Base-by-base conservation (phyloP, 1,140 invertebrate species). In the Drosophila serrata region DNA sequence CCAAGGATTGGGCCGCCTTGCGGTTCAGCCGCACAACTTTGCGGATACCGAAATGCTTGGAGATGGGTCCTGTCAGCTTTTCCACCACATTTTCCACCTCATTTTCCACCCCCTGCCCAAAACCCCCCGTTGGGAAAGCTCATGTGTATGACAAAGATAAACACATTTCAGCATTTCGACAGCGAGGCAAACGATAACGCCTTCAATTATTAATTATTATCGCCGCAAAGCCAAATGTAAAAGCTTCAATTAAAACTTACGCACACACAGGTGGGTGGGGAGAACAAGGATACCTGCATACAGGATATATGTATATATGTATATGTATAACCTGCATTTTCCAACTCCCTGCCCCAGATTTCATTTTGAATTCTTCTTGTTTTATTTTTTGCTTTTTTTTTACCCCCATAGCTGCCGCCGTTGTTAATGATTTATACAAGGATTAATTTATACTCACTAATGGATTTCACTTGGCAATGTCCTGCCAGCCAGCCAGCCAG, bases 391-490 rank as follows among this genome's bases (percentile, higher is more conserved):
- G 27, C 3, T 12, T 57, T 64, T 42, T 37, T 35, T 61, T 48
- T 57, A 31, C 45, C 40, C 40, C 61, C 22, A 7, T 9, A 3
- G 11, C 11, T 7, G 22, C 33, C 11, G 27, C 27, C 59, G 55
- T 70, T 84, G 74, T 81, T 75, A 90, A 90, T 90, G 78, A 81
- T 81, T 88, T 79, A 90, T 85, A 81, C 81, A 90, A 72, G 85
- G 81, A 82, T 90, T 85, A 81, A 88, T 85, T 90, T 85, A 90
- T 88, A 90, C 81, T 90, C 86, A 88, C 85, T 85, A 88, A 88
- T 88, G 85, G 85, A 90, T 90, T 88, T 81, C 77, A 59, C 64
- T 75, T 43, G 60, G 53, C 76, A 58, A 67, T 79, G 68, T 48
- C 64, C 74, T 76, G 74, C 31, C 42, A 42, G 68, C n/a, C 46